These are phyloP conservation scores for Melitaea athalia DNA, from an alignment of 2,888 invertebrate genomes.

Conservation along the genomic window DNA sequence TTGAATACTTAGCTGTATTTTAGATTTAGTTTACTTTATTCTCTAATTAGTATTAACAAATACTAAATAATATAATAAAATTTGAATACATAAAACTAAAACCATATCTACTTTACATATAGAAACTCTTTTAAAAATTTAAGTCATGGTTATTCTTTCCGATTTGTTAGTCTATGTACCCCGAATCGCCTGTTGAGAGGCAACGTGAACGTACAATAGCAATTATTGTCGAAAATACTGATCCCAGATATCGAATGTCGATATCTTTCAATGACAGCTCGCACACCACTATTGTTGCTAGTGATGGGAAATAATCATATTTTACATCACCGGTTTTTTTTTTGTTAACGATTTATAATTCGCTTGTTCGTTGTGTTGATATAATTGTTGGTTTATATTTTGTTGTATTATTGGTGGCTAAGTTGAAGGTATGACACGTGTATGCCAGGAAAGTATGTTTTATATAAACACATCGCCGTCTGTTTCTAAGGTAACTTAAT, in stretches of 20 bases:
- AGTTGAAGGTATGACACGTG: neutral
- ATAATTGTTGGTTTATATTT: neutral
- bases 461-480: no score
- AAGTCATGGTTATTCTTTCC: neutral
- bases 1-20: no score
- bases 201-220: slow-evolving; percentile 56
- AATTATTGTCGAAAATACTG: slow-evolving; percentile 55
- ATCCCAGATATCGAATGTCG: slow-evolving; percentile 43
- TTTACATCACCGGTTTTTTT: neutral
- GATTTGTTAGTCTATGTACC: slow-evolving; percentile 19
- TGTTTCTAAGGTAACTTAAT: no score
- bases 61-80: no score
- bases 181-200: slow-evolving; percentile 49
- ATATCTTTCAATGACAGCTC: slow-evolving; percentile 50
- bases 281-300: slow-evolving; percentile 10
- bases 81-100: no score
- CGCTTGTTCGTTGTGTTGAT: neutral
- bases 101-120: no score
- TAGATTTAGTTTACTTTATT: no score
- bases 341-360: slow-evolving; percentile 9
- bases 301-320: slow-evolving; percentile 23
- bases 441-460: no score
- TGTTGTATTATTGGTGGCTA: neutral
- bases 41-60: no score
- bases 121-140: neutral